A percentile compares a stretch with the other conserved stretches of the same genome.
Conservation (phyloP, 92 coral and sea anemone genomes). For the Parazoanthus atlanticus region DNA sequence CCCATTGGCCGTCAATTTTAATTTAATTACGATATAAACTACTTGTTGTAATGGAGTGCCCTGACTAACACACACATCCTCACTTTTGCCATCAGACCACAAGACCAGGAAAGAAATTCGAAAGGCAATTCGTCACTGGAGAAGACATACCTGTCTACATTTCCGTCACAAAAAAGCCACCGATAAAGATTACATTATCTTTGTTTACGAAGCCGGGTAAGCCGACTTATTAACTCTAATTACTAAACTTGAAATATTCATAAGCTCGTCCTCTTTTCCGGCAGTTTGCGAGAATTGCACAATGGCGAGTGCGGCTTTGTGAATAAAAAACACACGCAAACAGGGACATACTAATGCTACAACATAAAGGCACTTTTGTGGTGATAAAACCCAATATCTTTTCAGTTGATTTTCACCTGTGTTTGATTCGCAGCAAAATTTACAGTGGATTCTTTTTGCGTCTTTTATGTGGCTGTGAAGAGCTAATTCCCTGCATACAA, state of each 20-base stretch:
- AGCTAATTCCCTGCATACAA: constrained; percentile 38
- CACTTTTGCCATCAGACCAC: constrained; percentile 52
- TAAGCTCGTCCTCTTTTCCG: constrained; percentile 45
- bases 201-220: constrained; percentile 95
- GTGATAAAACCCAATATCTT: constrained; percentile 27
- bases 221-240: constrained; percentile 50
- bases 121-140: constrained; percentile 94
- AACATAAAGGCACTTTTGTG: constrained; percentile 23
- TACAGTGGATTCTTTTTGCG: constrained; percentile 14
- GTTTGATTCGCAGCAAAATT: constrained; percentile 32
- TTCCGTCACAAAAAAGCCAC: constrained; percentile 84
- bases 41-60: constrained; percentile 49
- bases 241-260: constrained; percentile 39
- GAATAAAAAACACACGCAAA: constrained; percentile 45
- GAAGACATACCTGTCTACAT: constrained; percentile 84
- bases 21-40: constrained; percentile 78
- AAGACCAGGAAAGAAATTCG: constrained; percentile 80
- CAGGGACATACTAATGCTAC: constrained; percentile 22
- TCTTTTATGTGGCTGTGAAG: constrained; percentile 36
- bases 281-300: constrained; percentile 37
- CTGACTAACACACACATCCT: constrained; percentile 40
- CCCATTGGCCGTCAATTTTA: constrained; percentile 81
- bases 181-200: constrained; percentile 90
- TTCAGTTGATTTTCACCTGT: constrained; percentile 32
- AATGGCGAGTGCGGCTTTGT: constrained; percentile 33